phyloP scores from a whole-genome alignment of 2,888 invertebrate genomes.

The Pasiphila rectangulata region DNA sequence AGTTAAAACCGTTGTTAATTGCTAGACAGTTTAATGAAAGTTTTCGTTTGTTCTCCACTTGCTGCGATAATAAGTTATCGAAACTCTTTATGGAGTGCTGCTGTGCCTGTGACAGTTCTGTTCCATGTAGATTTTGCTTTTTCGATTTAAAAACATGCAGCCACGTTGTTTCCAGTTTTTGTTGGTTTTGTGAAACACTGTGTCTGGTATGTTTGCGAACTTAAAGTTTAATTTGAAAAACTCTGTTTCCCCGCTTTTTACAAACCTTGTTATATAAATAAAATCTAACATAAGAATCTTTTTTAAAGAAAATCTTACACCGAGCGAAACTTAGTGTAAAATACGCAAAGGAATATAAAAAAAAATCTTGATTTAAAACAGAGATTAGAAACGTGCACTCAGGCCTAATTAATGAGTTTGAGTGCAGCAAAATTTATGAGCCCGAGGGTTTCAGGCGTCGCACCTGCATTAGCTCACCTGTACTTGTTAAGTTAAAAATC shows the following conservation, averaged over 20 bases:
- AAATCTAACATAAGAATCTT: no score
- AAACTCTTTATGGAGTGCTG: slow-evolving; percentile 19
- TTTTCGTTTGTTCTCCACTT: slow-evolving; percentile 38
- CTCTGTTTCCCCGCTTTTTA: no score
- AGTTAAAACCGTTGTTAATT: slow-evolving; percentile 41
- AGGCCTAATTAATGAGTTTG: slow-evolving; percentile 41
- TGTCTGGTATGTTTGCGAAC: no score
- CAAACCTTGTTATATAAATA: no score
- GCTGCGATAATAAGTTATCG: slow-evolving; percentile 31
- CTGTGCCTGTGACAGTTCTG: slow-evolving; percentile 9
- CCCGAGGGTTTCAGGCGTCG: slow-evolving; percentile 38
- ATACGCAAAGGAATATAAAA: no score
- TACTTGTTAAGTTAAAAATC: slow-evolving; percentile 73
- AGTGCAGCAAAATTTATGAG: slow-evolving; percentile 29
- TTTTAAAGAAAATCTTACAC: no score
- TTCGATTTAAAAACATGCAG: no score
- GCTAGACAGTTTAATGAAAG: slow-evolving; percentile 40
- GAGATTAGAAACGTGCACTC: slow-evolving; percentile 15
- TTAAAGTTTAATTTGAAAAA: no score
- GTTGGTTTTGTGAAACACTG: no score
- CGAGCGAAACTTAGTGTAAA: no score
- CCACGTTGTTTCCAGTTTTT: no score
- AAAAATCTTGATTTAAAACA: slow-evolving; percentile 13
- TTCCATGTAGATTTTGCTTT: no score
- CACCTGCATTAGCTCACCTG: slow-evolving; percentile 66